Conservation (phyloP, 64 coral and sea anemone species). For the Stylophora pistillata region DNA sequence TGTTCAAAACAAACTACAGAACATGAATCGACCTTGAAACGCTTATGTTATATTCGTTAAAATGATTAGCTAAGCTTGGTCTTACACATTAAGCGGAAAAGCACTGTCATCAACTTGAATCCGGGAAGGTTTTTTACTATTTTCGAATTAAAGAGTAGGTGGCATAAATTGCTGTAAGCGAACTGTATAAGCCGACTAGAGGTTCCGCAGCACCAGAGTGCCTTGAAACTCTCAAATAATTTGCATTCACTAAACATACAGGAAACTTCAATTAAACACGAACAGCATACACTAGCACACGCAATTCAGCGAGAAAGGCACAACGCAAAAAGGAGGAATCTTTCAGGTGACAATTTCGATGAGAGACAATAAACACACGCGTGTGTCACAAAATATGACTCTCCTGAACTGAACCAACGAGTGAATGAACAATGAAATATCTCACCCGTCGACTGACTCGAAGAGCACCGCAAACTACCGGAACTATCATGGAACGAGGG, state of each 20-base stretch:
- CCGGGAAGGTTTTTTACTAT: background rate
- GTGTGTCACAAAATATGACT: background rate
- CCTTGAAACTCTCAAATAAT: background rate
- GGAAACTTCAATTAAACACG: background rate
- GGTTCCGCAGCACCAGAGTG: background rate
- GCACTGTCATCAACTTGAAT: background rate
- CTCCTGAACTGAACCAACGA: background rate
- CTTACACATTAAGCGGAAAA: background rate
- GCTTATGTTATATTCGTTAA: background rate
- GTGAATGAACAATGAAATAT: constrained; percentile 16
- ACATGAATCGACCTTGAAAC: constrained; percentile 4
- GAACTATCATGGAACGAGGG: background rate
- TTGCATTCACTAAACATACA: constrained; percentile 36
- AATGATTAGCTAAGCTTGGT: too few species aligned
- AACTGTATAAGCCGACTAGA: background rate
- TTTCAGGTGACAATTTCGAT: background rate
- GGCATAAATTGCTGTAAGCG: background rate
- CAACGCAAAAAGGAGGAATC: background rate
- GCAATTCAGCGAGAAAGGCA: background rate
- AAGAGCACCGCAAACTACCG: background rate
- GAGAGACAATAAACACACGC: background rate
- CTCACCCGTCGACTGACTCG: background rate
- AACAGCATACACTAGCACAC: background rate
- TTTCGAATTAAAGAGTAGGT: background rate
- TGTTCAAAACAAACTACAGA: background rate